These are phyloP conservation scores for Fukomys damarensis DNA, from an alignment of 2,113 vertebrate species.

Conservation along the genomic window DNA sequence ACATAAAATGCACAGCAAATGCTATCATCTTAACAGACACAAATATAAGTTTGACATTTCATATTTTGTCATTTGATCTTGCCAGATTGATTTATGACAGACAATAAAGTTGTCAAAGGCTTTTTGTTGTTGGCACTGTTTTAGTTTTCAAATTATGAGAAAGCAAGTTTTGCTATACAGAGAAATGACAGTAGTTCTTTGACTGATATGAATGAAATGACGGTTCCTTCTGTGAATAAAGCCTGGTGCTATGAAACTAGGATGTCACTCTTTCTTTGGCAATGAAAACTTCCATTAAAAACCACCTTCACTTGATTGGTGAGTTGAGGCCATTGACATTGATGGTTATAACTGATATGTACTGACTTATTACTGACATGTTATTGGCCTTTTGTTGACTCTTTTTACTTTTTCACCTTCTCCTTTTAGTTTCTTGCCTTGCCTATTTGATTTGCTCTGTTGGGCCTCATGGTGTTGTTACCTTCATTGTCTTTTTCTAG, in stretches of 20 bases:
- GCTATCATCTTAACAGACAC: slow-evolving; percentile 80
- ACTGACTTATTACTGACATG: too few relatives aligned
- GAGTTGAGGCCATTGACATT: too few relatives aligned
- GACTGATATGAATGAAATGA: slow-evolving; percentile 83
- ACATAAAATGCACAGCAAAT: slow-evolving; percentile 67
- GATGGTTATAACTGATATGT: too few relatives aligned
- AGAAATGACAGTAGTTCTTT: slow-evolving; percentile 71
- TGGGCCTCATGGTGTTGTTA: too few relatives aligned
- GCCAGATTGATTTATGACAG: slow-evolving; percentile 80
- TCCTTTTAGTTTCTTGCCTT: too few relatives aligned
- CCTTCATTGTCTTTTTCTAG: too few relatives aligned
- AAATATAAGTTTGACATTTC: slow-evolving; percentile 81
- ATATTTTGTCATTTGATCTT: slow-evolving; percentile 81
- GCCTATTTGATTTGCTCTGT: too few relatives aligned
- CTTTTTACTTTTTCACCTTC: too few relatives aligned
- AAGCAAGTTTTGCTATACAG: slow-evolving; percentile 70
- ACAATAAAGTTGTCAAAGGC: slow-evolving; percentile 80
- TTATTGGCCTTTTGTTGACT: too few relatives aligned
- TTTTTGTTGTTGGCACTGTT: slow-evolving; percentile 78
- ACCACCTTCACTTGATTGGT: too few relatives aligned
- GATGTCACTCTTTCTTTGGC: slow-evolving; percentile 79
- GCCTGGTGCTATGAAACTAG: slow-evolving; percentile 72
- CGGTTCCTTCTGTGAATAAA: slow-evolving; percentile 78
- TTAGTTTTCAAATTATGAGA: slow-evolving; percentile 77
- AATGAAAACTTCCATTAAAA: slow-evolving; percentile 81